Conservation (phyloP, 2,797 vertebrate species). For the Periophthalmus magnuspinnatus region DNA sequence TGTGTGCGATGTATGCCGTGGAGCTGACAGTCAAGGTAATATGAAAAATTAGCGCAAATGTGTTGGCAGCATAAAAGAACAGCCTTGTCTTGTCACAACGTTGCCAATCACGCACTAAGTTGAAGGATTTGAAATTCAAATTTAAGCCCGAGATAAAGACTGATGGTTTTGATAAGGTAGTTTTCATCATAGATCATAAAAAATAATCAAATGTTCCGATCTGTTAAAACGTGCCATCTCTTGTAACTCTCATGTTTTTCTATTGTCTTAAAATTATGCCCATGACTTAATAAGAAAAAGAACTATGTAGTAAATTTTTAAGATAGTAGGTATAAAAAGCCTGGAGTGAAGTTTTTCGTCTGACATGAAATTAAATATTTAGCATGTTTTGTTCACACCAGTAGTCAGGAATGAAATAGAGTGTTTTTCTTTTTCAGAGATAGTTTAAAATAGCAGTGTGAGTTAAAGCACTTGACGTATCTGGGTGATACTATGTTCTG, state of each 20-base stretch:
- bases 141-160: not conserved
- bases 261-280: not conserved
- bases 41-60: constrained; percentile 47
- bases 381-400: constrained; percentile 15
- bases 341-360: not conserved
- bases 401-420: constrained; percentile 10
- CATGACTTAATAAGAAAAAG: not conserved
- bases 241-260: not conserved
- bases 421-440: constrained; percentile 1
- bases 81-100: constrained; percentile 41
- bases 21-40: constrained; percentile 68
- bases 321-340: not conserved
- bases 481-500: constrained; percentile 2
- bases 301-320: not conserved
- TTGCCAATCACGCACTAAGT: constrained; percentile 32
- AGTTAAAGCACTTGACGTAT: not conserved
- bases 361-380: constrained; percentile 27
- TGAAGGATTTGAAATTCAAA: constrained; percentile 6
- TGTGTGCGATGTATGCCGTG: constrained; percentile 56
- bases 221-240: not conserved
- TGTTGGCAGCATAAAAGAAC: constrained; percentile 3
- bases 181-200: constrained; percentile 1
- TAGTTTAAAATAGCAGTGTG: constrained; percentile 7
- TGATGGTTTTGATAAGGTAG: not conserved
- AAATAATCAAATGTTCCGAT: not conserved